Conservation (phyloP, 2,888 invertebrate species). For the Lampropteryx suffumata region DNA sequence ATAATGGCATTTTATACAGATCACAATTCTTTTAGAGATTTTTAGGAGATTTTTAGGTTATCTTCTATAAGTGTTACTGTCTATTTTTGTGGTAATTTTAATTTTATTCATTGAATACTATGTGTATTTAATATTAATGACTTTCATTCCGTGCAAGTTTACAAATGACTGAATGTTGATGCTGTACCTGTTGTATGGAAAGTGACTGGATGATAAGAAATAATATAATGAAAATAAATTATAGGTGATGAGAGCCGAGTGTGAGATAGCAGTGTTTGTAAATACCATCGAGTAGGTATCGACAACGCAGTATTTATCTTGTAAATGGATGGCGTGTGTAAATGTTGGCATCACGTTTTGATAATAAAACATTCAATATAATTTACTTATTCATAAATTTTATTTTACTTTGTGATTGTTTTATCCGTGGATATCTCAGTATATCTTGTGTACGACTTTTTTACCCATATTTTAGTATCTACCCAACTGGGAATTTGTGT, state of each 20-base stretch:
- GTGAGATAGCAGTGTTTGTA: conserved; percentile 48
- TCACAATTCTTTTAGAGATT: conserved; percentile 75
- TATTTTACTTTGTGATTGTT: conserved; percentile 36
- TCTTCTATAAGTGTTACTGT: conserved; percentile 45
- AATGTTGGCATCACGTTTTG: conserved; percentile 59
- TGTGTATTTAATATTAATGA: conserved; percentile 75
- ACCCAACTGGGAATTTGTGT: conserved; percentile 49
- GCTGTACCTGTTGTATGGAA: conserved; percentile 62
- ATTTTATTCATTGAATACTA: conserved; percentile 74
- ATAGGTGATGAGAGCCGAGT: conserved; percentile 30
- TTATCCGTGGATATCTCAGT: conserved; percentile 62
- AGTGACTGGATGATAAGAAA: conserved; percentile 47
- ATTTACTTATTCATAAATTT: conserved; percentile 43
- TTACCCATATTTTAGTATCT: conserved; percentile 50
- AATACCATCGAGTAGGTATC: conserved; percentile 47
- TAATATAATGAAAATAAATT: conserved; percentile 27
- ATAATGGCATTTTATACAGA: conserved; percentile 61
- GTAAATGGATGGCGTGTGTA: conserved; percentile 40
- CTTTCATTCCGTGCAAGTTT: conserved; percentile 79
- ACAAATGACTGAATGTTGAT: conserved; percentile 71
- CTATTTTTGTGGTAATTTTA: conserved; percentile 66
- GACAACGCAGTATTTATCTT: conserved; percentile 43
- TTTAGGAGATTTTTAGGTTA: conserved; percentile 68
- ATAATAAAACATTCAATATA: conserved; percentile 37
- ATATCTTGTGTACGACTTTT: conserved; percentile 64